These are phyloP conservation scores for Siderastrea radians DNA, from an alignment of 92 coral and sea anemone genomes.

Conservation along the genomic window DNA sequence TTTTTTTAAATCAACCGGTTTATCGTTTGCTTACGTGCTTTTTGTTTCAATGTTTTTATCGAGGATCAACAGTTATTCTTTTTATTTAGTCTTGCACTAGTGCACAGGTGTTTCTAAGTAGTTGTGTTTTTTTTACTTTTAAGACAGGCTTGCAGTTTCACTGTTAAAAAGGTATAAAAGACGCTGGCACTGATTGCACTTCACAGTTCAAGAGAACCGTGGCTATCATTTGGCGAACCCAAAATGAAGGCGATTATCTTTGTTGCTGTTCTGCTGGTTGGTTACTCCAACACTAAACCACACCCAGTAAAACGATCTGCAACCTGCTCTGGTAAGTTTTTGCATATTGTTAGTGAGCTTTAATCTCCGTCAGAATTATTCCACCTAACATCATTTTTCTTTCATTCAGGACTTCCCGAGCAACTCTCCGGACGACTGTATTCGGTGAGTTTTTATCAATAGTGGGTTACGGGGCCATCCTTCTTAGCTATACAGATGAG, in stretches of 20 bases:
- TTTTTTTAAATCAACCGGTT: too few relatives aligned
- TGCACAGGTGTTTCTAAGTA: background rate
- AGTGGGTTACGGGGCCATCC: too few relatives aligned
- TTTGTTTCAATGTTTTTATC: too few relatives aligned
- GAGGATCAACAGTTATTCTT: background rate
- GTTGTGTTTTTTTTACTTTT: background rate
- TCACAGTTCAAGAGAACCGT: background rate
- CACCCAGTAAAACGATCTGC: background rate
- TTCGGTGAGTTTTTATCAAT: background rate
- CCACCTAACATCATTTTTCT: background rate
- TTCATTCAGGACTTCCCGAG: background rate
- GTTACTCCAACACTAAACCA: background rate
- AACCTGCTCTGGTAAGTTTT: conserved; percentile 13
- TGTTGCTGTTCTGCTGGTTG: background rate
- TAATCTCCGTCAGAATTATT: too few relatives aligned
- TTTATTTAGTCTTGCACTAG: background rate
- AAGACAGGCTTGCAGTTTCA: background rate
- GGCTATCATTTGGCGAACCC: background rate
- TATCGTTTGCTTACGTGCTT: too few relatives aligned
- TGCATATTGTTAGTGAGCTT: too few relatives aligned
- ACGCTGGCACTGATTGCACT: background rate
- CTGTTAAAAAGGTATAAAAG: background rate
- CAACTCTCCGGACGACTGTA: conserved; percentile 4
- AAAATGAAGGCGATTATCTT: conserved; percentile 12
- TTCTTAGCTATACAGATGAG: too few relatives aligned